Conservation (phyloP, 2,113 vertebrate genomes). For the Ciconia stormi region DNA sequence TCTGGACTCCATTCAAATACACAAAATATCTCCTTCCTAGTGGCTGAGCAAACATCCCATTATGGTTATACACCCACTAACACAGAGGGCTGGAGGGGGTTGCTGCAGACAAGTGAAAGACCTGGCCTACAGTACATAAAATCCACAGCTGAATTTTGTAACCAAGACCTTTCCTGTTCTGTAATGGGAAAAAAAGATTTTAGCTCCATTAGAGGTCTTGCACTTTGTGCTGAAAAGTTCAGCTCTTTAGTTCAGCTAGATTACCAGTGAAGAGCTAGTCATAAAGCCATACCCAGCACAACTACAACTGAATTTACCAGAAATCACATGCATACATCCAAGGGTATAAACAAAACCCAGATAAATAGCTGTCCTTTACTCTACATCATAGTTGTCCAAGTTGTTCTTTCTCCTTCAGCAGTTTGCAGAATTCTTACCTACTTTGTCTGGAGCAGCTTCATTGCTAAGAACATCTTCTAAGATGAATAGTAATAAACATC, state of each 20-base stretch:
- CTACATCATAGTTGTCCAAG: not conserved
- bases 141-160: not conserved
- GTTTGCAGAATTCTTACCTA: not conserved
- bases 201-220: not conserved
- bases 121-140: not conserved
- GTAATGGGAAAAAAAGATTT: not conserved
- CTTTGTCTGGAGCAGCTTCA: not conserved
- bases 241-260: not conserved
- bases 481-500: not conserved
- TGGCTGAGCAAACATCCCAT: not conserved
- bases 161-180: not conserved
- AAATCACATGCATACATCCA: not conserved
- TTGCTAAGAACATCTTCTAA: not conserved
- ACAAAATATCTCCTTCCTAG: not conserved
- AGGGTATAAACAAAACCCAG: not conserved
- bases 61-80: not conserved
- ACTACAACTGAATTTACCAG: not conserved
- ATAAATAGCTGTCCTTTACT: not conserved
- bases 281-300: not conserved
- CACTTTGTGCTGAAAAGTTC: not conserved
- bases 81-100: not conserved
- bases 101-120: not conserved
- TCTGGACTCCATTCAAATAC: not conserved
- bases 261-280: not conserved
- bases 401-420: not conserved